Percentiles rank a stretch among this genome's conserved stretches.
Evolutionary conservation across 2,888 invertebrate genomes (phyloP).

Genomic region (Melanostoma mellinum): DNA sequence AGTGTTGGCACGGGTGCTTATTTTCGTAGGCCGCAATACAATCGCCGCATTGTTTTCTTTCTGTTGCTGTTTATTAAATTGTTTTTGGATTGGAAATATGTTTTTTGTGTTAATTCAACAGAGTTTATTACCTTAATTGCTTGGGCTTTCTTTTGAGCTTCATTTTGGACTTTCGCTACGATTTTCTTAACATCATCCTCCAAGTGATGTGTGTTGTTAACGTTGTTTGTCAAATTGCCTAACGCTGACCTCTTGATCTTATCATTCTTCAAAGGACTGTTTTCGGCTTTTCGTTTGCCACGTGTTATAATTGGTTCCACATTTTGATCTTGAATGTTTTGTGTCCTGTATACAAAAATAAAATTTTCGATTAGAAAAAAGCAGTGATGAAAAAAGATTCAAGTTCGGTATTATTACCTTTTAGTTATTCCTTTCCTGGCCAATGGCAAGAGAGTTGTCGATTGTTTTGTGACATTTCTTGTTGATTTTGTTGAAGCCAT

Average conservation of each 20-base stretch:
- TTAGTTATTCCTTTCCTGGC: conserved; percentile 78
- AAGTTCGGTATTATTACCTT: conserved; percentile 43
- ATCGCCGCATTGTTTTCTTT: conserved; percentile 71
- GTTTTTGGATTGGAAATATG: not conserved
- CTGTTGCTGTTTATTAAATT: conserved; percentile 57
- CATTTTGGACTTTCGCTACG: conserved; percentile 73
- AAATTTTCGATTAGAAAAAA: not conserved
- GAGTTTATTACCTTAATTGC: conserved; percentile 40
- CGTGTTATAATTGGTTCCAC: conserved; percentile 77
- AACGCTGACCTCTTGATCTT: conserved; percentile 91
- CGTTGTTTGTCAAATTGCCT: conserved; percentile 90
- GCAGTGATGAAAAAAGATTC: not conserved
- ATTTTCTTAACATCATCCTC: conserved; percentile 82
- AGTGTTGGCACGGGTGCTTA: conserved; percentile 69
- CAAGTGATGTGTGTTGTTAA: conserved; percentile 74
- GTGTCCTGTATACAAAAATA: conserved; percentile 50
- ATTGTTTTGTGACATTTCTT: conserved; percentile 77
- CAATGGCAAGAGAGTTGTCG: conserved; percentile 76
- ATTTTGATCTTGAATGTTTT: conserved; percentile 79
- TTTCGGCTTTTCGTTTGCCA: conserved; percentile 91
- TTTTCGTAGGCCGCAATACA: conserved; percentile 69
- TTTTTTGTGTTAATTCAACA: not conserved
- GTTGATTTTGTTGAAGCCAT: conserved; percentile 81
- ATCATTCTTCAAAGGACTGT: conserved; percentile 89
- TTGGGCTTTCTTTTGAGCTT: conserved; percentile 45